Percentiles rank a stretch among this genome's conserved stretches.
phyloP scores from a whole-genome alignment of 2,797 vertebrate species.

The Prionace glauca region DNA sequence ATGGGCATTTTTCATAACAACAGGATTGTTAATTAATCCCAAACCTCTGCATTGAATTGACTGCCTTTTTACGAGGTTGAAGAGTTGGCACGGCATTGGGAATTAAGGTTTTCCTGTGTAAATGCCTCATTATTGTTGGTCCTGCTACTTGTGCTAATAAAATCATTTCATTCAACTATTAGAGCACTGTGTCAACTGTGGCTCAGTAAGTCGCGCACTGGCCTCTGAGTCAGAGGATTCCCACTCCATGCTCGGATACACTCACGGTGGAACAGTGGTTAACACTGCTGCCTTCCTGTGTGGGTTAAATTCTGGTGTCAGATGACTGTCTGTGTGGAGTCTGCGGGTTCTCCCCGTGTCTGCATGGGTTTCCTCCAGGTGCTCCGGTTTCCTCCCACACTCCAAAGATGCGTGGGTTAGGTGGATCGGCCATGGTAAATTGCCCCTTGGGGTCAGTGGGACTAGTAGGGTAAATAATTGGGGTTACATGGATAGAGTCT shows the following conservation, averaged over 20 bases:
- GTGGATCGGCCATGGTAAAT: too few relatives aligned
- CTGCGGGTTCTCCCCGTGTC: too few relatives aligned
- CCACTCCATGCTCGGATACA: neutral
- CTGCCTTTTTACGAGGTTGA: neutral
- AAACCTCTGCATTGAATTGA: neutral
- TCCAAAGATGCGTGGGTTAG: too few relatives aligned
- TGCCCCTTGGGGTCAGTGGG: too few relatives aligned
- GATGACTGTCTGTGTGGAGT: too few relatives aligned
- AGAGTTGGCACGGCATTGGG: neutral
- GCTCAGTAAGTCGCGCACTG: neutral
- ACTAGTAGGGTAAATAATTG: too few relatives aligned
- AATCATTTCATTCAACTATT: neutral
- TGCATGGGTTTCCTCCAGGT: too few relatives aligned
- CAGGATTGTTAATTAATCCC: neutral
- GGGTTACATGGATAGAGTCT: too few relatives aligned
- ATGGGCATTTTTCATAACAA: neutral
- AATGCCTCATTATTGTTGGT: neutral
- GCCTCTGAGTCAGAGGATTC: neutral
- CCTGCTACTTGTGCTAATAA: neutral
- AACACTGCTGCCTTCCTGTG: too few relatives aligned
- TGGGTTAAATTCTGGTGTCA: too few relatives aligned
- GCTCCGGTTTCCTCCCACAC: too few relatives aligned
- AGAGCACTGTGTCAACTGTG: neutral
- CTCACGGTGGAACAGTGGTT: too few relatives aligned
- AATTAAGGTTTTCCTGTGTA: neutral